Evolutionary conservation across 2,888 invertebrate species (phyloP), one percentile per base, ranked within the genome.

Genomic region (Notocelia uddmanniana): DNA sequence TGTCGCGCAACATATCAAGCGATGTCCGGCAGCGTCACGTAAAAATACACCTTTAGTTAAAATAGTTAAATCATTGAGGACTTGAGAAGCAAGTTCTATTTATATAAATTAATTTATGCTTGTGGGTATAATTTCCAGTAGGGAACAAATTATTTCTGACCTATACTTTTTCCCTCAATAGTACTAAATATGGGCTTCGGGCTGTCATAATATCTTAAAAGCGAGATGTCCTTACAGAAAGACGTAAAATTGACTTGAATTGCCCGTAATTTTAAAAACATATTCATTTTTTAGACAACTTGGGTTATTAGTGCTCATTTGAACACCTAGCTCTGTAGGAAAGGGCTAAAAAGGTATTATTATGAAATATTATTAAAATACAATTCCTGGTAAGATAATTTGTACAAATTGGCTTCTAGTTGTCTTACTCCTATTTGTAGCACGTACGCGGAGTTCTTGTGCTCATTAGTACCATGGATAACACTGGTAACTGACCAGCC

Each of bases 391-490:
- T 50, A 37, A 62, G 57, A 10, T 68, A 57, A 72, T 72, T 72
- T 62, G 72, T 62, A 68, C 54, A 67, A 72, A 72, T 72, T 67
- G 67, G 62, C 48, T 62, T 34, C 54, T 59, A 19, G 66, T 71
- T 55, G 52, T 60, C 59, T 72, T 62, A 62, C 37, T 50, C 23
- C 62, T 31, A 48, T 26, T 55, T 66, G 66, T 57, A 37, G 34
- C 63, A 64, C 54, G 52, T 64, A 64, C n/a, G 31, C 19, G 48
- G 41, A 45, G 52, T 50, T 19, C 19, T 50, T 50, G 19, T 50
- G 50, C 50, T 19, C 19, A 19, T 55, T 9, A 26, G n/a, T 31
- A 62, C 13, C 11, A 23, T 5, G 21, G 1, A 54, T 13, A 6
- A 21, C 21, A 13, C n/a, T 13, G 23, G 21, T 19, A 21, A 52